A percentile compares a stretch with the other conserved stretches of the same genome.
phyloP scores from a whole-genome alignment of 2,888 invertebrate genomes.

The Homarus gammarus region DNA sequence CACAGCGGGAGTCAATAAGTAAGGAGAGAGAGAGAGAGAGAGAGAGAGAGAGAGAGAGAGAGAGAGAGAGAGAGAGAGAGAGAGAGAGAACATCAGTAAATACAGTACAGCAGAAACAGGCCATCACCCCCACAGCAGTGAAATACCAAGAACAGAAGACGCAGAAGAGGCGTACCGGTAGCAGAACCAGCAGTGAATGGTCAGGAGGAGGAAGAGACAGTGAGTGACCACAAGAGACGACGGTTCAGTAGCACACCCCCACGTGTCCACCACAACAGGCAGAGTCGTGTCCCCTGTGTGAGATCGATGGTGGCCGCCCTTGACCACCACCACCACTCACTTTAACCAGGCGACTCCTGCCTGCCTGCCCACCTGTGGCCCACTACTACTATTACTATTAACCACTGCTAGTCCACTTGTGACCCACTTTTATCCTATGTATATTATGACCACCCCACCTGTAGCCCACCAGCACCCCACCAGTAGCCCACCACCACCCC shows the following conservation, averaged over 20 bases:
- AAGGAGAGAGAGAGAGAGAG: background rate
- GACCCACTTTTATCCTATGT: no score
- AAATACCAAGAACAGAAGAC: background rate
- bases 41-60: constrained; percentile 5
- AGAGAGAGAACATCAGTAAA: background rate
- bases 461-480: no score
- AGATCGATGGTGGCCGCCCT: constrained; percentile 49
- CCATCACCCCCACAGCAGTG: no score
- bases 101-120: background rate
- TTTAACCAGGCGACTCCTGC: constrained; percentile 21
- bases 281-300: no score
- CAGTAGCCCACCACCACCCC: no score
- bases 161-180: background rate
- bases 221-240: background rate
- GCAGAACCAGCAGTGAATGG: background rate
- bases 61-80: background rate
- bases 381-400: no score
- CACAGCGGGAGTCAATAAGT: no score
- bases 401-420: no score
- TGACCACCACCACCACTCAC: constrained; percentile 8
- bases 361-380: constrained; percentile 37
- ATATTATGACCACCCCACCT: no score
- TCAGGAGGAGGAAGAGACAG: background rate
- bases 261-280: no score
- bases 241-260: background rate